These are phyloP conservation scores for Carapus acus DNA, from an alignment of 2,797 vertebrate species.

Conservation along the genomic window DNA sequence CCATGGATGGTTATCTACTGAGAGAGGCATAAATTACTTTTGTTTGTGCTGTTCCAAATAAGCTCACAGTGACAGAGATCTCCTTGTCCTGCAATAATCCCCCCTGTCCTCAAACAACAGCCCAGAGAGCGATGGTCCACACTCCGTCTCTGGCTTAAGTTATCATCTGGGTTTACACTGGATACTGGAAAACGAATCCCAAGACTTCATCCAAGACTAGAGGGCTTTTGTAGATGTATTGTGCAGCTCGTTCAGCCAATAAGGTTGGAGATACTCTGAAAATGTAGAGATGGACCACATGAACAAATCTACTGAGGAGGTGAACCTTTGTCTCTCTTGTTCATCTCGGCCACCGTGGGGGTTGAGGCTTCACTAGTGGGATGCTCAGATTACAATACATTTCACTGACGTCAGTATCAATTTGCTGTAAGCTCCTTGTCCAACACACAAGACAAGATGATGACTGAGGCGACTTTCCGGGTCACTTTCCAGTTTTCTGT, in stretches of 20 bases:
- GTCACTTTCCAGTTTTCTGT: conserved; percentile 36
- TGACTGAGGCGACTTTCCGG: conserved; percentile 27
- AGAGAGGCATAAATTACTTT: conserved; percentile 39
- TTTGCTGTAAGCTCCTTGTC: conserved; percentile 37
- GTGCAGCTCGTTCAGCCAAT: conserved; percentile 17
- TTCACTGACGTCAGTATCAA: conserved; percentile 60
- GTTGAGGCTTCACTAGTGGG: conserved; percentile 47
- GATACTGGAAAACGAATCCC: conserved; percentile 44
- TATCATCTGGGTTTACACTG: conserved; percentile 36
- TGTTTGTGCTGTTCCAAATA: conserved; percentile 38
- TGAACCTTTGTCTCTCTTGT: conserved; percentile 20
- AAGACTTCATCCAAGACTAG: conserved; percentile 27
- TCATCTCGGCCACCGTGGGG: conserved; percentile 26
- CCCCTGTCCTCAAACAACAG: conserved; percentile 17
- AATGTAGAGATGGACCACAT: conserved; percentile 23
- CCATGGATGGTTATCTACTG: conserved; percentile 19
- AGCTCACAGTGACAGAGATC: conserved; percentile 23
- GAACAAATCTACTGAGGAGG: background rate
- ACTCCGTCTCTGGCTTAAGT: conserved; percentile 32
- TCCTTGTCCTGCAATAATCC: conserved; percentile 33
- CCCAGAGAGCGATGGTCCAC: conserved; percentile 41
- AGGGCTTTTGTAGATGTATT: conserved; percentile 27
- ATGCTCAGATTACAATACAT: conserved; percentile 44
- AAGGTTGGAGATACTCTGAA: conserved; percentile 25
- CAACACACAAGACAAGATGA: conserved; percentile 17